Evolutionary conservation across 2,888 invertebrate genomes (phyloP), one percentile per base, ranked within the genome.

Genomic region (Chaetogeoica ovagalla): DNA sequence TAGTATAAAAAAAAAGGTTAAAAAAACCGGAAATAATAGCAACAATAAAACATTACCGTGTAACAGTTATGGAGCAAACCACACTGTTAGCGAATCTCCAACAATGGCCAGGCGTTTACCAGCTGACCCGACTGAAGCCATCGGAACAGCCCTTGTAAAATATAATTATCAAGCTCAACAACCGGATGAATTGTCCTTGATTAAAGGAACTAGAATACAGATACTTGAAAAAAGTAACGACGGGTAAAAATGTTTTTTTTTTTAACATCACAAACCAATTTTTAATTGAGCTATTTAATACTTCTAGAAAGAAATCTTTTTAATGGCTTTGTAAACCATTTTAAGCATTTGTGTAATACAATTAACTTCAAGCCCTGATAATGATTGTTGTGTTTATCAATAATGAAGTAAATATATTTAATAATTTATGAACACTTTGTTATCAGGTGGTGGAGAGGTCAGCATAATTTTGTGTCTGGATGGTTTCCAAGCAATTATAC

Each of bases 401-500:
- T 69, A 30, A 52, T 19, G 19, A 30, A 30, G 17, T 59, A 15
- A 63, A 37, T 70, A n/a, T 39, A 15, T 17, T 17, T 39, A 72
- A 43, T 17, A 43, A 48, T 60, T 21, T n/a, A 17, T 13, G 3
- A 57, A 77, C 17, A 39, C 0, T 48, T 4, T 13, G 48, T 39
- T 37, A 0, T 11, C 71, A 86, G 90, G 82, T 99, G 99, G 99
- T 99, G 99, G 99, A 91, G 97, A 85, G 99, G 98, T 73, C 95
- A 95, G 88, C 90, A 90, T 84, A 90, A 90, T 68, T 89, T 89
- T 79, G 87, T 89, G 72, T 89, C 90, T 39, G 94, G 94, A 30
- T 97, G 99, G 99, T 99, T 98, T 87, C 99, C 99, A 15, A 97
- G 97, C 74, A 99, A 99, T 88, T 99, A 99, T 88, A 98, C 98